phyloP scores from a whole-genome alignment of 2,113 vertebrate species.

The Fukomys damarensis region DNA sequence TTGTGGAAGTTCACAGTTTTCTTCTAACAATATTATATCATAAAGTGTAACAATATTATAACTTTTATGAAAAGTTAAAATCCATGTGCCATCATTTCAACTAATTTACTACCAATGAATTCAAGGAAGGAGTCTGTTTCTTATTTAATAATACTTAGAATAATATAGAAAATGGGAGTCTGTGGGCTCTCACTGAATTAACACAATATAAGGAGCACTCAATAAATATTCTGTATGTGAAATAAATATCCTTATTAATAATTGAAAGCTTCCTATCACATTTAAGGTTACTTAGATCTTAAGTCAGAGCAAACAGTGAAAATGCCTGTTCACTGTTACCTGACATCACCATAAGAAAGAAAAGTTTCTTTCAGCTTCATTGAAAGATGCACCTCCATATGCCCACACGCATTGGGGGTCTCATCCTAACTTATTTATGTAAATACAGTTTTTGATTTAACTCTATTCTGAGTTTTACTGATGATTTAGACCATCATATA shows the following conservation, averaged over 20 bases:
- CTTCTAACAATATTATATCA: not conserved
- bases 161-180: not conserved
- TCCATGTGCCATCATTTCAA: not conserved
- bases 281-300: not conserved
- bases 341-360: not conserved
- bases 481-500: not conserved
- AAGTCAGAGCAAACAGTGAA: slow-evolving; percentile 15
- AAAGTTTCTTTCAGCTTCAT: slow-evolving; percentile 25
- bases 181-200: not conserved
- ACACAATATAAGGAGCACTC: not conserved
- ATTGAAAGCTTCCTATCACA: not conserved
- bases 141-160: not conserved
- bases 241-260: not conserved
- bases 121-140: not conserved
- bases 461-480: not conserved
- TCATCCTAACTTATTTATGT: not conserved
- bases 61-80: not conserved
- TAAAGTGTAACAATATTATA: not conserved
- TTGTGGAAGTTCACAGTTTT: not conserved
- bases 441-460: not conserved
- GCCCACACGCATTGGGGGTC: not conserved
- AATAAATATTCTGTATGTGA: not conserved
- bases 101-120: not conserved
- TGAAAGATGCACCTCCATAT: not conserved
- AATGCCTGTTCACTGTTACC: not conserved